Evolutionary conservation across 2,797 vertebrate species (phyloP), one percentile per base, ranked within the genome.

Genomic region (Acipenser transmontanus): DNA sequence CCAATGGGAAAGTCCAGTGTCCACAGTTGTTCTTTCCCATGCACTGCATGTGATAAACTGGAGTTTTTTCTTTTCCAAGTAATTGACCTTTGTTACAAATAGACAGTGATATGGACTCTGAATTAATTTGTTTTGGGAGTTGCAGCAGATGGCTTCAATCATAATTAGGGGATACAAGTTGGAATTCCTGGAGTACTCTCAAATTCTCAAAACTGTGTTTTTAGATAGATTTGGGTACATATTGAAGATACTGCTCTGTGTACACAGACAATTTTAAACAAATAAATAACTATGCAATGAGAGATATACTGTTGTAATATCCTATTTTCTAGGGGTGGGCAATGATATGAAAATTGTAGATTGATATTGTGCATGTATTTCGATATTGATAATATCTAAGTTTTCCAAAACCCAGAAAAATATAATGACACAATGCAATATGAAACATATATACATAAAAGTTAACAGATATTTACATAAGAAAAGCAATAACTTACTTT

Each of bases 41-140:
- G 80, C 78, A 79, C 77, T 74, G 75, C 73, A 70, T 64, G 65
- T 81, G 76, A 86, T 81, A 84, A 79, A 82, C 12, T 67, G 79
- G 72, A 67, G 66, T 68, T 79, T 74, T 77, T 80, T 75, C 74
- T 84, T 76, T 65, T 59, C 73, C 79, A 34, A 34, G 34, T 34
- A 34, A 34, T 34, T 34, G 34, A 34, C 74, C 65, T 82, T 71
- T 68, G 79, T 86, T 81, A 79, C 75, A 67, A 12, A 69, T 82
- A 81, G 76, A 71, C 79, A 80, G 81, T 80, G 84, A 81, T 85
- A 79, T 71, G 79, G 81, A 84, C 78, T 80, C 77, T 79, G 76
- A 73, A 74, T 71, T 62, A 75, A 59, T 84, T 79, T 82, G 78
- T 77, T 85, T 83, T 83, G 77, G 80, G 77, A 74, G 81, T 80